Conservation (phyloP, 1,140 invertebrate genomes). For the Eueides isabella region DNA sequence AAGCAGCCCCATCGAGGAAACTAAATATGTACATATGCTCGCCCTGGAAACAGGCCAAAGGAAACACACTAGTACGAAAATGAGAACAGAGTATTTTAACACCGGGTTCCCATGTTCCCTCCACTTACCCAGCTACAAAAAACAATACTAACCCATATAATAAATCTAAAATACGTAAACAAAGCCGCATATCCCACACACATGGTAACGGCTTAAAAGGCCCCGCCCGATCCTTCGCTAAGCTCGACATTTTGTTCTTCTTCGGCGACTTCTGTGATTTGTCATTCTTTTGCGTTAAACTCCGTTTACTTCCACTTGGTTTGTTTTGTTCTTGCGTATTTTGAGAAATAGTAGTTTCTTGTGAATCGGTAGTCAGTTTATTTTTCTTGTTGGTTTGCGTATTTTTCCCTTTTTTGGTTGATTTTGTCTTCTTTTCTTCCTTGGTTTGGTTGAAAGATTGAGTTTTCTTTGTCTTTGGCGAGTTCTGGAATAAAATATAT, state of each 20-base stretch:
- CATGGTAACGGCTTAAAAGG: conserved; percentile 69
- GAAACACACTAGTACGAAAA: too few species aligned
- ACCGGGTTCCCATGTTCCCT: too few species aligned
- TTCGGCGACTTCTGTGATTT: conserved; percentile 52
- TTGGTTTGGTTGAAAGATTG: not conserved
- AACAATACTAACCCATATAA: conserved; percentile 56
- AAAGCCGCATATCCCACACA: conserved; percentile 63
- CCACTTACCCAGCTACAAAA: too few species aligned
- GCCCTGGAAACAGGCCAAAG: too few species aligned
- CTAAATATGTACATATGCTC: too few species aligned
- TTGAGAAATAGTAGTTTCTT: conserved; percentile 53
- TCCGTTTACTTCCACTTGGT: not conserved
- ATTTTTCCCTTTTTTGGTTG: not conserved
- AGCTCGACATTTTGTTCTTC: conserved; percentile 60
- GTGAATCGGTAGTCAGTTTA: conserved; percentile 60
- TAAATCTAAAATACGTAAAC: conserved; percentile 55
- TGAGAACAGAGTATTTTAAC: too few species aligned
- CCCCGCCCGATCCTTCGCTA: conserved; percentile 61
- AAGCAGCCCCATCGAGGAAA: too few species aligned
- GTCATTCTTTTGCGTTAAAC: conserved; percentile 11
- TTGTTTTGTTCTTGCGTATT: conserved; percentile 33
- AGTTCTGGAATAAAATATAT: not conserved
- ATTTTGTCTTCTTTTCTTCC: not conserved
- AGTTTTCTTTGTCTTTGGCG: not conserved
- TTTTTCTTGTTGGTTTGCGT: conserved; percentile 61